Evolutionary conservation across 2,888 invertebrate genomes (phyloP).

Genomic region (Bugulina stolonifera): DNA sequence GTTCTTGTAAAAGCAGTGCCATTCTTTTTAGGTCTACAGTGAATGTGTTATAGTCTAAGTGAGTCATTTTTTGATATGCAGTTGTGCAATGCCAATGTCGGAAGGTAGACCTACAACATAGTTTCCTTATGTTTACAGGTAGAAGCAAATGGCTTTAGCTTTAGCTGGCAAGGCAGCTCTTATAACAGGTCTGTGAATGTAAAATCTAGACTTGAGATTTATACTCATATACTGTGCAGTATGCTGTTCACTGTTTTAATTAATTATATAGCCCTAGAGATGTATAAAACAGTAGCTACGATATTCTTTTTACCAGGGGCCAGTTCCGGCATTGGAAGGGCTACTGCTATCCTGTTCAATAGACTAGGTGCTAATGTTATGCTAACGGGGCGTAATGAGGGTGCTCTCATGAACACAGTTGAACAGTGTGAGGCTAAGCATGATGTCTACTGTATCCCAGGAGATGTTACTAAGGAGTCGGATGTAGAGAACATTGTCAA

Average conservation of each 20-base stretch:
- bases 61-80: no score
- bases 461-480: background rate
- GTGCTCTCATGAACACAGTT: constrained; percentile 39
- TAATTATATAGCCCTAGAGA: no score
- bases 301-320: constrained; percentile 38
- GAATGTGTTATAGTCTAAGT: no score
- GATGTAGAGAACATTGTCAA: constrained; percentile 15
- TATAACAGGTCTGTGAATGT: constrained; percentile 38
- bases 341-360: constrained; percentile 47
- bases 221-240: background rate
- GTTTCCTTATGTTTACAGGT: no score
- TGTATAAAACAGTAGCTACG: background rate
- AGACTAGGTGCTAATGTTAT: constrained; percentile 45
- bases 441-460: background rate
- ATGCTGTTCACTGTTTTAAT: constrained; percentile 25
- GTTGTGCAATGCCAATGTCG: no score
- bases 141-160: background rate
- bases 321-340: constrained; percentile 51
- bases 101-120: no score
- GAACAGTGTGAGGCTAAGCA: constrained; percentile 34
- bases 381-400: constrained; percentile 47
- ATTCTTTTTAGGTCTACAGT: no score
- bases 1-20: no score
- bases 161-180: constrained; percentile 40
- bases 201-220: background rate